phyloP scores from a whole-genome alignment of 2,888 invertebrate species.

The Unio delphinus region DNA sequence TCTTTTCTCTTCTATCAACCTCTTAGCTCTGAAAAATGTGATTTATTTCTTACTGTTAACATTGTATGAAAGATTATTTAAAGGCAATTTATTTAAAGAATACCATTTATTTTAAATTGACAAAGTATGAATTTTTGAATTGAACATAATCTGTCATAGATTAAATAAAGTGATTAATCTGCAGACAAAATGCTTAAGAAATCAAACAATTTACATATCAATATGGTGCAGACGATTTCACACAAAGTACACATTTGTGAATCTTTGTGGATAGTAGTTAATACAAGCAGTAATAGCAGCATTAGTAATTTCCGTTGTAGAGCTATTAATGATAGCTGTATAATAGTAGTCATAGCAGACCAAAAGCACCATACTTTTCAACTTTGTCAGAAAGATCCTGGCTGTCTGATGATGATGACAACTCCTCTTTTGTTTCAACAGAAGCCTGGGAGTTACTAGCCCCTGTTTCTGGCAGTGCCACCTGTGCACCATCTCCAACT shows the following conservation, averaged over 20 bases:
- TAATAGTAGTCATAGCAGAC: background rate
- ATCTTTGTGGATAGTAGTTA: too few species aligned
- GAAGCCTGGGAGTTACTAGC: conserved; percentile 1
- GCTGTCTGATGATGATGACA: background rate
- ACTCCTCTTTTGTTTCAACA: background rate
- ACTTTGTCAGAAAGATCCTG: conserved; percentile 6
- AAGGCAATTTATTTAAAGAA: too few species aligned
- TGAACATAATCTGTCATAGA: too few species aligned
- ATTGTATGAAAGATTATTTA: background rate
- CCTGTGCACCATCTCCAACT: background rate
- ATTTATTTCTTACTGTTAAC: background rate
- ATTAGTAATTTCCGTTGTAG: too few species aligned
- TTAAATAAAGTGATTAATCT: too few species aligned
- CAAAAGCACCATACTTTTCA: conserved; percentile 8
- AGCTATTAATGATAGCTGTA: too few species aligned
- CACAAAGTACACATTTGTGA: too few species aligned
- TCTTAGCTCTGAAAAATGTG: conserved; percentile 72
- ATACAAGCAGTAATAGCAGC: too few species aligned
- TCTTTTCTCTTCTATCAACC: conserved; percentile 79
- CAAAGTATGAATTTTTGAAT: too few species aligned
- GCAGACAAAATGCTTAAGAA: too few species aligned
- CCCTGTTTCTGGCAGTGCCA: background rate
- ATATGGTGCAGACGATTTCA: too few species aligned
- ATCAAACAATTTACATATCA: too few species aligned
- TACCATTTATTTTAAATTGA: background rate